Percentiles rank a stretch among this genome's conserved stretches.
phyloP scores from a whole-genome alignment of 1,140 invertebrate genomes.

The Zaprionus vittiger region DNA sequence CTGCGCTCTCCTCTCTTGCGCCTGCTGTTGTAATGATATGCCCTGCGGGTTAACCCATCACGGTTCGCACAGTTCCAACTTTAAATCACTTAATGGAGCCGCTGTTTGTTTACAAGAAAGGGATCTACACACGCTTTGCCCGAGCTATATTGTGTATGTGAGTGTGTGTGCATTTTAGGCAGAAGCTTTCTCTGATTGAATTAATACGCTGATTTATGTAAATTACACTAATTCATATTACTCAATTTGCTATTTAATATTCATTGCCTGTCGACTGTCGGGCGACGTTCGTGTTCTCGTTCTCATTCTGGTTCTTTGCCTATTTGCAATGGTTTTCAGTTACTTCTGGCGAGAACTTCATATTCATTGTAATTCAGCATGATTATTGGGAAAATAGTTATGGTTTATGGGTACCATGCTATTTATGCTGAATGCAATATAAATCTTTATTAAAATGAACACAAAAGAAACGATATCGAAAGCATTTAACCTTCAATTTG shows the following conservation, averaged over 20 bases:
- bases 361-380: neutral
- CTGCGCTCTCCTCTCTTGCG: constrained; percentile 12
- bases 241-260: constrained; percentile 79
- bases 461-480: neutral
- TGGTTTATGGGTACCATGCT: neutral
- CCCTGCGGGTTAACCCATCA: constrained; percentile 36
- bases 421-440: neutral
- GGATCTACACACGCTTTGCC: constrained; percentile 1
- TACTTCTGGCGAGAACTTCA: constrained; percentile 31
- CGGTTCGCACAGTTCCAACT: constrained; percentile 62
- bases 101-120: constrained; percentile 61
- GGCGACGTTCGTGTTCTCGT: constrained; percentile 37
- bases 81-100: constrained; percentile 77
- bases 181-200: constrained; percentile 69
- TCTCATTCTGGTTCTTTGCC: constrained; percentile 37
- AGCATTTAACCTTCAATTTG: constrained; percentile 14
- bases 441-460: neutral
- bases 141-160: neutral
- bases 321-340: constrained; percentile 19
- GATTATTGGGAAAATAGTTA: constrained; percentile 2
- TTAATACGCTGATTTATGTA: constrained; percentile 80
- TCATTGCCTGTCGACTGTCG: constrained; percentile 50
- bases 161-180: constrained; percentile 50
- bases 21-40: constrained; percentile 57
- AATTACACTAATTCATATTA: constrained; percentile 82